A percentile compares a stretch with the other conserved stretches of the same genome.
These are phyloP conservation scores for Labeo rohita DNA, from an alignment of 2,113 vertebrate genomes.

Conservation along the genomic window DNA sequence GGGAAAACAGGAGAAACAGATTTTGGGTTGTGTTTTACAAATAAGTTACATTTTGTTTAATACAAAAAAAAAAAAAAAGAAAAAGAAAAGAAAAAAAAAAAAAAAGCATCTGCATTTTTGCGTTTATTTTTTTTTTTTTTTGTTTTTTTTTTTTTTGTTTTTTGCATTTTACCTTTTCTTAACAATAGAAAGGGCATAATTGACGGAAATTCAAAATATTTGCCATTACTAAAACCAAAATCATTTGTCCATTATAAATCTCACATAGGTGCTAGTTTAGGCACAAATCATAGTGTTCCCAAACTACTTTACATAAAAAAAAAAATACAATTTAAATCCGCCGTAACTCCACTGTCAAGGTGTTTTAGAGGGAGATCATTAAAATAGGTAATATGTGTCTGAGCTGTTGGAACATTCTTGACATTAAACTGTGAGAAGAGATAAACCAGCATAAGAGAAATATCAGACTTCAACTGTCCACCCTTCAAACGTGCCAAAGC, in stretches of 20 bases:
- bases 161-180: background rate
- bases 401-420: constrained; percentile 14
- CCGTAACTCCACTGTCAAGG: background rate
- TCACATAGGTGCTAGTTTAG: background rate
- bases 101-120: background rate
- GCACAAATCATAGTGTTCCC: background rate
- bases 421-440: background rate
- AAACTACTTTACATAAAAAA: background rate
- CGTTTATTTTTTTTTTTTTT: too few species aligned
- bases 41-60: background rate
- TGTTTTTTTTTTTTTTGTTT: too few species aligned
- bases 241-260: background rate
- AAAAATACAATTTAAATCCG: too few species aligned
- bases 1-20: too few species aligned
- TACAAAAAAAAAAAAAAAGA: background rate
- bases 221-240: background rate
- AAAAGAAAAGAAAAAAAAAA: too few species aligned
- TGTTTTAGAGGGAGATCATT: background rate
- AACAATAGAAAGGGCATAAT: background rate
- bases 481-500: background rate
- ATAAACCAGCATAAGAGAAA: background rate
- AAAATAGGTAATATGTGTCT: background rate
- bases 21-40: background rate
- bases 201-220: background rate
- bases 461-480: constrained; percentile 13